phyloP scores from a whole-genome alignment of 2,888 invertebrate genomes.

The Drosophila kuntzei region DNA sequence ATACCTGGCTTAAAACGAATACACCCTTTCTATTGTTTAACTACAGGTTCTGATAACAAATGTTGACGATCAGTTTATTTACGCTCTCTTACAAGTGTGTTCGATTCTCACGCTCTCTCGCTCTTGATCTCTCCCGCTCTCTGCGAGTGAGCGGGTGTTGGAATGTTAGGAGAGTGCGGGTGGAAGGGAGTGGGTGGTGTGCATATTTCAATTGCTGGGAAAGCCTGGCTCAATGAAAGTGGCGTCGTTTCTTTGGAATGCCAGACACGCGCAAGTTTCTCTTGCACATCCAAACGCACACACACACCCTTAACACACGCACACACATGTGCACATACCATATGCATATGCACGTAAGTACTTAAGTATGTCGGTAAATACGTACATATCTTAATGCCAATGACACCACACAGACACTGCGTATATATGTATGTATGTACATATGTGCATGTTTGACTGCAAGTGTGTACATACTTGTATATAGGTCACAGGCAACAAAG shows the following conservation, averaged over 20 bases:
- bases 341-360: slow-evolving; percentile 22
- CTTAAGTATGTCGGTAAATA: slow-evolving; percentile 30
- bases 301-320: slow-evolving; percentile 8
- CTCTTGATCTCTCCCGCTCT: not conserved
- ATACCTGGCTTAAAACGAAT: not conserved
- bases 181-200: not conserved
- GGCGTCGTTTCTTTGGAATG: slow-evolving; percentile 36
- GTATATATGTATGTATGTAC: slow-evolving; percentile 9
- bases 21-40: slow-evolving; percentile 1
- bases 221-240: slow-evolving; percentile 54
- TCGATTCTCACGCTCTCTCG: not conserved
- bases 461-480: slow-evolving; percentile 30
- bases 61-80: not conserved
- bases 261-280: slow-evolving; percentile 63
- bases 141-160: not conserved
- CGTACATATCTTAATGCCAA: slow-evolving; percentile 38
- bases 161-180: not conserved
- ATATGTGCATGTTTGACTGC: slow-evolving; percentile 3
- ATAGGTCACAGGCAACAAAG: slow-evolving; percentile 63
- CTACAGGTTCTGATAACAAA: not conserved
- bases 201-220: not conserved
- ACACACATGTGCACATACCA: slow-evolving; percentile 32
- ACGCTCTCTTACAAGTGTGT: slow-evolving; percentile 8
- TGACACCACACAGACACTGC: slow-evolving; percentile 33
- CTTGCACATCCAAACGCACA: slow-evolving; percentile 40